Evolutionary conservation across 2,113 vertebrate species (phyloP).

Genomic region (Burhinus bistriatus): DNA sequence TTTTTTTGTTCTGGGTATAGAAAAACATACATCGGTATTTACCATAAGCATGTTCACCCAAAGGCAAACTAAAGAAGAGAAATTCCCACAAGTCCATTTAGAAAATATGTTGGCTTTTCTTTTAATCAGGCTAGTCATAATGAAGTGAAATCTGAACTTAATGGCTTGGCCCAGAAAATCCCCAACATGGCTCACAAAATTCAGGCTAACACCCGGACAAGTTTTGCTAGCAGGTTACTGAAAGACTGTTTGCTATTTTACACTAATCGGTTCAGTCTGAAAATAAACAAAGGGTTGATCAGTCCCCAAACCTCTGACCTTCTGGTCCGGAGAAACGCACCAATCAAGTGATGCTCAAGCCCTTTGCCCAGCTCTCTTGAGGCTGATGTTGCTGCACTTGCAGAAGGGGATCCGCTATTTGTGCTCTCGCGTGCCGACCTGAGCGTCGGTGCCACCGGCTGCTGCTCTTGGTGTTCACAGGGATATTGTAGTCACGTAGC

Average conservation of each 20-base stretch:
- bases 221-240: not conserved
- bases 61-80: not conserved
- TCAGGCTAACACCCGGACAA: not conserved
- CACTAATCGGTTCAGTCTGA: slow-evolving; percentile 62
- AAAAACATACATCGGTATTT: not conserved
- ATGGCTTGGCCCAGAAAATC: slow-evolving; percentile 33
- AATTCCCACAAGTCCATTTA: not conserved
- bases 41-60: not conserved
- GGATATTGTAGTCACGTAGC: not conserved
- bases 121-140: not conserved
- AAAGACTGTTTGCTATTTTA: slow-evolving; percentile 62
- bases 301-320: slow-evolving; percentile 71
- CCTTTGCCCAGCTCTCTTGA: not conserved
- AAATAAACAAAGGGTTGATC: slow-evolving; percentile 78
- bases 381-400: not conserved
- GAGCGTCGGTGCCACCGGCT: not conserved
- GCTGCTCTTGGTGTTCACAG: too few relatives aligned
- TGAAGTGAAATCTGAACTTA: slow-evolving; percentile 25
- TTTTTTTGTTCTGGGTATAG: not conserved
- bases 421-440: rapidly evolving
- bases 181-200: not conserved
- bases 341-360: not conserved
- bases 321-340: not conserved
- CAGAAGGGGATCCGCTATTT: not conserved
- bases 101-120: not conserved